phyloP scores from a whole-genome alignment of 37 sponge, comb jelly and placozoan genomes.

The Dysidea cf. avara region DNA sequence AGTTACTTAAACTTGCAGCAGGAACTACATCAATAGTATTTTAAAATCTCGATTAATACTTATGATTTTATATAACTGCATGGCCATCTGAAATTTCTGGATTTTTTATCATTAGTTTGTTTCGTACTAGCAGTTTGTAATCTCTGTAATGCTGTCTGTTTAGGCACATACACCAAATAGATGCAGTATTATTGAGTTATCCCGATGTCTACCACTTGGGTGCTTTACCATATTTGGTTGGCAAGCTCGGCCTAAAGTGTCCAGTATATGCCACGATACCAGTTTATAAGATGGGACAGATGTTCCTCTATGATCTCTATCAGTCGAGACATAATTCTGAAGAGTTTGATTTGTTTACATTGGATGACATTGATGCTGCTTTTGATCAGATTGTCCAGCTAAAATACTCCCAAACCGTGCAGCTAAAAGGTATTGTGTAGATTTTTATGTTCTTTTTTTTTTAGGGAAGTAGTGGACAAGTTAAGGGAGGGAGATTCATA shows the following conservation, averaged over 20 bases:
- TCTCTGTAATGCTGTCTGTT: too few species aligned
- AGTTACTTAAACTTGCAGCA: too few species aligned
- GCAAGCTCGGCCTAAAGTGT: conserved; percentile 90
- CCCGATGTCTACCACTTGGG: conserved; percentile 95
- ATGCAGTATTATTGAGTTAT: conserved; percentile 87
- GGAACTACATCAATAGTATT: too few species aligned
- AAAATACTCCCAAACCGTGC: conserved; percentile 93
- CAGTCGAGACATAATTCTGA: conserved; percentile 90
- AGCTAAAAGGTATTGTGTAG: conserved; percentile 69
- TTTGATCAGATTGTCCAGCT: conserved; percentile 87
- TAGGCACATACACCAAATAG: conserved; percentile 87
- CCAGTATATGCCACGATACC: conserved; percentile 96
- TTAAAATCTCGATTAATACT: too few species aligned
- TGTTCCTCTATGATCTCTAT: conserved; percentile 99
- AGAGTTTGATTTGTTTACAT: conserved; percentile 94
- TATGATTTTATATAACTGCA: too few species aligned
- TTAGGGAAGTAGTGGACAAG: too few species aligned
- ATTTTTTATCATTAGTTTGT: too few species aligned
- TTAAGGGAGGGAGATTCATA: too few species aligned
- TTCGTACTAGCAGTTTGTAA: too few species aligned
- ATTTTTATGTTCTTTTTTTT: too few species aligned
- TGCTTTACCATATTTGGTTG: conserved; percentile 90
- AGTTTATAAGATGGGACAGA: conserved; percentile 99
- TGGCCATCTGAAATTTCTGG: too few species aligned
- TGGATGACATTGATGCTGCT: conserved; percentile 95